phyloP scores from a whole-genome alignment of 92 coral and sea anemone genomes.

The Micromussa lordhowensis region DNA sequence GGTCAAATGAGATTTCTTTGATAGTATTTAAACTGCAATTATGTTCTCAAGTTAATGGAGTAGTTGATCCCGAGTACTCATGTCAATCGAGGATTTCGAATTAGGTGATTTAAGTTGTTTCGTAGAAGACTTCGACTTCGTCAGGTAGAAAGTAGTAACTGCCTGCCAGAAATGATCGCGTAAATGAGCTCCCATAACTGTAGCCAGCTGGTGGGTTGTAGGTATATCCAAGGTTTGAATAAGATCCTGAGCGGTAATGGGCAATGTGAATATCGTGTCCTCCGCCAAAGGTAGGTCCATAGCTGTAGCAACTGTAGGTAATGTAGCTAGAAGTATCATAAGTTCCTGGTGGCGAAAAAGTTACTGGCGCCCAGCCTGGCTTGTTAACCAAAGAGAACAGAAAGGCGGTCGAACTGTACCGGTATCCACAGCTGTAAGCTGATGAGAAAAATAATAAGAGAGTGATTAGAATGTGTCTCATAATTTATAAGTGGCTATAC shows the following conservation, averaged over 20 bases:
- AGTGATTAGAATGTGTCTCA: not conserved
- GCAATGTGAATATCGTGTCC: not conserved
- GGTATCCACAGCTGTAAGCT: not conserved
- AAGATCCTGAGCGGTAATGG: not conserved
- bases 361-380: not conserved
- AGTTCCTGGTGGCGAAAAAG: not conserved
- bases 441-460: not conserved
- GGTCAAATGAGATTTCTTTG: no score
- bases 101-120: not conserved
- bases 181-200: not conserved
- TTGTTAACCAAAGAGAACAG: not conserved
- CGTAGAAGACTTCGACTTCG: not conserved
- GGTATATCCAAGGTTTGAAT: not conserved
- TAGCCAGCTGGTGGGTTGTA: not conserved
- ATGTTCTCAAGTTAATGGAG: no score
- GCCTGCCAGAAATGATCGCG: not conserved
- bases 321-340: not conserved
- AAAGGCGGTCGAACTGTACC: not conserved
- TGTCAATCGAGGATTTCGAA: not conserved
- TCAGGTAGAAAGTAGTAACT: not conserved
- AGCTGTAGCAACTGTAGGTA: not conserved
- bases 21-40: no score
- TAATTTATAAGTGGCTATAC: not conserved
- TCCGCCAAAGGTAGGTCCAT: not conserved
- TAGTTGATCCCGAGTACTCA: no score